Percentiles rank a stretch among this genome's conserved stretches.
These are phyloP conservation scores for Eretmochelys imbricata DNA, from an alignment of 2,113 vertebrate species.

Conservation along the genomic window DNA sequence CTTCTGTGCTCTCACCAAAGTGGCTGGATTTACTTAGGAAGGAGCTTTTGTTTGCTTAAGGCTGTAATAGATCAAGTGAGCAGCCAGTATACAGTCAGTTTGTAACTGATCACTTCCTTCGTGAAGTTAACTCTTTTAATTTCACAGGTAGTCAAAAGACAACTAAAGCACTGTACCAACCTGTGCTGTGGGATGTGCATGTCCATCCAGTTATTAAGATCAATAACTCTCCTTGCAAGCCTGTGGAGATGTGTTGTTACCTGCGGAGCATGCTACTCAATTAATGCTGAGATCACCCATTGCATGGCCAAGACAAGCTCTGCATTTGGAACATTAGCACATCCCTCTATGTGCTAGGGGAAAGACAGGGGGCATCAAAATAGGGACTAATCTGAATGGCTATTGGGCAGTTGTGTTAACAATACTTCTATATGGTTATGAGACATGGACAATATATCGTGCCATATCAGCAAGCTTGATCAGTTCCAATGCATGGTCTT, in stretches of 20 bases:
- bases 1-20: background rate
- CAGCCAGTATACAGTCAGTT: too few relatives aligned
- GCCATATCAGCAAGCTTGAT: too few relatives aligned
- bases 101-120: background rate
- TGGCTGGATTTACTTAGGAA: background rate
- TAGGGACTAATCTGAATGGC: too few relatives aligned
- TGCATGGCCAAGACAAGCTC: background rate
- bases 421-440: too few relatives aligned
- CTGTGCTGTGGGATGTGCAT: background rate
- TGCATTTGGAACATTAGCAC: background rate
- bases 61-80: too few relatives aligned
- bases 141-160: background rate
- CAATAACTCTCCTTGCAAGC: background rate
- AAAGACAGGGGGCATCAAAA: too few relatives aligned
- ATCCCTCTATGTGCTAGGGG: too few relatives aligned
- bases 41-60: background rate
- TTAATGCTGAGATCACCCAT: background rate
- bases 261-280: background rate
- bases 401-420: too few relatives aligned
- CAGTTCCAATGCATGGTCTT: too few relatives aligned
- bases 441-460: too few relatives aligned
- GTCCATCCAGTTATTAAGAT: background rate
- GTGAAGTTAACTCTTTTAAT: background rate
- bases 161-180: background rate
- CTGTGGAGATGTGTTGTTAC: background rate